Percentiles rank a stretch among this genome's conserved stretches.
Conservation (phyloP, 2,113 vertebrate genomes). For the Bos taurus region DNA sequence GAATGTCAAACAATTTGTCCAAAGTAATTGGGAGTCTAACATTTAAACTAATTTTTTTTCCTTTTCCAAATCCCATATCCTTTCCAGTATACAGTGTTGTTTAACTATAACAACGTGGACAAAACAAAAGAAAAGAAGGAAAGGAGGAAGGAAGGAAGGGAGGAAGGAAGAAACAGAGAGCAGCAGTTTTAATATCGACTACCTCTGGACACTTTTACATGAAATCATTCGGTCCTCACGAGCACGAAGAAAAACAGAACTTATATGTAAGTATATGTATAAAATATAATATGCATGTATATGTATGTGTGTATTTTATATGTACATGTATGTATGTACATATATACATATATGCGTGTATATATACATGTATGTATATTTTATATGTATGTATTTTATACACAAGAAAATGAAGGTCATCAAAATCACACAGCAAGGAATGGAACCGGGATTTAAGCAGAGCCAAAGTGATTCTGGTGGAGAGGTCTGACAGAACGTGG, state of each 20-base stretch:
- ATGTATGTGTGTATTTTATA: no score
- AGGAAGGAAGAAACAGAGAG: no score
- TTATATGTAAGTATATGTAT: fast-evolving
- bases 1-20: neutral
- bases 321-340: no score
- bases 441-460: neutral
- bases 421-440: neutral
- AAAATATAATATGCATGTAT: neutral
- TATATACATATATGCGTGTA: neutral
- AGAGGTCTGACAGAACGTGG: no score
- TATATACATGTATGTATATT: fast-evolving
- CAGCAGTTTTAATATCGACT: neutral
- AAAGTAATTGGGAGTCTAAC: neutral
- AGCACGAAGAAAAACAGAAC: neutral
- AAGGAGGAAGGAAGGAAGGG: no score
- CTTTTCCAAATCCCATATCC: neutral
- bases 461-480: neutral
- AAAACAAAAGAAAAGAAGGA: neutral
- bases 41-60: neutral
- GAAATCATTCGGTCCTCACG: neutral
- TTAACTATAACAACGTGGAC: neutral
- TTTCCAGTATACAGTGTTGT: neutral
- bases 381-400: neutral
- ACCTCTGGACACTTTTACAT: no score
- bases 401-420: neutral